Evolutionary conservation across 2,113 vertebrate genomes (phyloP), one percentile per base, ranked within the genome.

Genomic region (Scalopus aquaticus): DNA sequence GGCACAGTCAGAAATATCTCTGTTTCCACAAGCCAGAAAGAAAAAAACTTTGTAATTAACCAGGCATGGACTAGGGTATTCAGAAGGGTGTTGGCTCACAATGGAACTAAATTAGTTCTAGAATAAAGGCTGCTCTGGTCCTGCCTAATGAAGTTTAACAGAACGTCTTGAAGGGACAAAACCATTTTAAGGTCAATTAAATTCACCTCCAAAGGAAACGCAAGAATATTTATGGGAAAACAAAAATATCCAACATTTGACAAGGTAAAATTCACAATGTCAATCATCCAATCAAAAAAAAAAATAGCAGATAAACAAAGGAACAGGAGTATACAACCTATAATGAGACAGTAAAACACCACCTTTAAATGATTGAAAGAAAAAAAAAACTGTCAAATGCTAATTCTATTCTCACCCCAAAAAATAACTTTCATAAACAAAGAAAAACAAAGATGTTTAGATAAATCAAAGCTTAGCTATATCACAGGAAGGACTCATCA

Each of bases 291-390:
- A 70, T 83, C 32, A 82, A 79, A 95, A 56, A 79, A 95, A 56
- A 89, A 74, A 56, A 44, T 46, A 95, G 64, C 60, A 95, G 26
- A 6, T 51, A 91, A 49, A 84, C 30, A 86, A 95, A 58, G 19
- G 28, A 88, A 5, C 26, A 93, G 32, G 2, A 90, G 93, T 86
- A 87, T 70, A 62, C 4, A 84, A 28, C 26, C 78, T 24, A 60
- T 87, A 82, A 92, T 51, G 69, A 93, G 46, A 88, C 20, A 67
- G 51, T 35, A 84, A 92, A 90, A 93, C 13, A 82, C 16, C 37
- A 85, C 24, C 16, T 77, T 90, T 80, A 94, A 80, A 95, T 91
- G 83, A 87, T 6, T 96, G 17, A 73, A 70, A 90, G 30, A 60
- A 76, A 95, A 91, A 49, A 91, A 49, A 46, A 90, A 58, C 62